These are phyloP conservation scores for Nebria salina DNA, from an alignment of 2,888 invertebrate species.

Conservation along the genomic window DNA sequence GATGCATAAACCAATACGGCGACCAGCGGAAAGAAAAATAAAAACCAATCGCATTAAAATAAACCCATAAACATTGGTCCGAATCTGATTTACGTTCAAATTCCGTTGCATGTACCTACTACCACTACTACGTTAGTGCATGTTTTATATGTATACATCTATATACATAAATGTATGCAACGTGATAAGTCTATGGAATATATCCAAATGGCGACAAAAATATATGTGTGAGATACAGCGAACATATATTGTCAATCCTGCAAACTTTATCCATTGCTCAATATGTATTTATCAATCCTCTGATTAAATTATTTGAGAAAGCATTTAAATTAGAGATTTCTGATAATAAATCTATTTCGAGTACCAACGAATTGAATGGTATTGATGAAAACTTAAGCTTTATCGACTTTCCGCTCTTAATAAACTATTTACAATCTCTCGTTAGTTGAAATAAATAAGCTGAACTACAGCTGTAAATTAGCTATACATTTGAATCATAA, in stretches of 20 bases:
- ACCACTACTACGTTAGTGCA: not conserved
- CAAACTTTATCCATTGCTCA: not conserved
- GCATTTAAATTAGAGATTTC: too few species aligned
- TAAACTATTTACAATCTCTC: not conserved
- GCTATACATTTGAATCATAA: not conserved
- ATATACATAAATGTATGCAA: slow-evolving; percentile 32
- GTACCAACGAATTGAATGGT: too few species aligned
- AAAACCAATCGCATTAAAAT: slow-evolving; percentile 45
- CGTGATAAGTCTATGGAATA: slow-evolving; percentile 19
- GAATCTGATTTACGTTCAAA: slow-evolving; percentile 42
- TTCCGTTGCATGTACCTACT: slow-evolving; percentile 3
- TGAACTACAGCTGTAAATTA: not conserved
- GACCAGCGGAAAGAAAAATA: slow-evolving; percentile 36
- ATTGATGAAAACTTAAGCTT: too few species aligned
- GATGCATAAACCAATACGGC: slow-evolving; percentile 42
- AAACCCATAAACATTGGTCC: slow-evolving; percentile 40
- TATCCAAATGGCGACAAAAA: not conserved
- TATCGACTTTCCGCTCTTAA: not conserved
- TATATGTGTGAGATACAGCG: not conserved
- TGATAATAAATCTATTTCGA: too few species aligned
- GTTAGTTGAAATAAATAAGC: not conserved
- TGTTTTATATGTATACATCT: slow-evolving; percentile 26
- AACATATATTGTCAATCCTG: not conserved
- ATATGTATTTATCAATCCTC: too few species aligned
- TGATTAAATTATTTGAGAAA: too few species aligned